phyloP scores from a whole-genome alignment of 1,140 invertebrate species.

The Drosophila rhopaloa region DNA sequence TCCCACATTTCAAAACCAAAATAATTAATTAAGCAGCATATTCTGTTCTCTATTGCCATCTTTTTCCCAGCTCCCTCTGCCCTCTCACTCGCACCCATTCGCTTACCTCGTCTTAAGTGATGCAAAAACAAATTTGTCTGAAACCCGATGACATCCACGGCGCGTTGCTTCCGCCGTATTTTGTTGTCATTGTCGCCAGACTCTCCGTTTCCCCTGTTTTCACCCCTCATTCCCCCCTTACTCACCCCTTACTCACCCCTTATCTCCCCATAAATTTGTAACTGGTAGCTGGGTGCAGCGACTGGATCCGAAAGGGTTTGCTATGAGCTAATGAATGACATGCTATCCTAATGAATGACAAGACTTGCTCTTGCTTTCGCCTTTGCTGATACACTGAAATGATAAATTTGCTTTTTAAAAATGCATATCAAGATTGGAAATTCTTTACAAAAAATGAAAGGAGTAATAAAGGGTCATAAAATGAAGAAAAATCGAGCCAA shows the following conservation, averaged over 20 bases:
- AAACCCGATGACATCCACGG: constrained; percentile 64
- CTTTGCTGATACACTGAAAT: not conserved
- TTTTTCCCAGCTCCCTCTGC: not conserved
- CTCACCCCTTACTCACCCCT: not conserved
- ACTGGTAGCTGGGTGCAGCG: constrained; percentile 45
- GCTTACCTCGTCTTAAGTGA: constrained; percentile 10
- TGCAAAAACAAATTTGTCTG: constrained; percentile 62
- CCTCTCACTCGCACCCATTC: constrained; percentile 5
- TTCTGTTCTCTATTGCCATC: not conserved
- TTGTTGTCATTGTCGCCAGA: constrained; percentile 29
- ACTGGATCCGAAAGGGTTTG: constrained; percentile 13
- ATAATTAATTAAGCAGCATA: not conserved
- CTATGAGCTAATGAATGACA: constrained; percentile 62
- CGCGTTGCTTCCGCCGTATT: constrained; percentile 51
- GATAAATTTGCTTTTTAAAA: too few species aligned
- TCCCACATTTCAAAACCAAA: constrained; percentile 7
- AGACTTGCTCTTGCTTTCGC: constrained; percentile 18
- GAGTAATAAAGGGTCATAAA: too few species aligned
- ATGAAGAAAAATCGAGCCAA: too few species aligned
- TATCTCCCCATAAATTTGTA: constrained; percentile 13
- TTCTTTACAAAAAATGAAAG: too few species aligned
- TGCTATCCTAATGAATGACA: constrained; percentile 72
- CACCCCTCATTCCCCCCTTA: too few species aligned
- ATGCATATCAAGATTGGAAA: too few species aligned
- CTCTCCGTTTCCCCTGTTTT: not conserved